These are phyloP conservation scores for Cacoxenus indagator DNA, from an alignment of 2,888 invertebrate species.

Conservation along the genomic window DNA sequence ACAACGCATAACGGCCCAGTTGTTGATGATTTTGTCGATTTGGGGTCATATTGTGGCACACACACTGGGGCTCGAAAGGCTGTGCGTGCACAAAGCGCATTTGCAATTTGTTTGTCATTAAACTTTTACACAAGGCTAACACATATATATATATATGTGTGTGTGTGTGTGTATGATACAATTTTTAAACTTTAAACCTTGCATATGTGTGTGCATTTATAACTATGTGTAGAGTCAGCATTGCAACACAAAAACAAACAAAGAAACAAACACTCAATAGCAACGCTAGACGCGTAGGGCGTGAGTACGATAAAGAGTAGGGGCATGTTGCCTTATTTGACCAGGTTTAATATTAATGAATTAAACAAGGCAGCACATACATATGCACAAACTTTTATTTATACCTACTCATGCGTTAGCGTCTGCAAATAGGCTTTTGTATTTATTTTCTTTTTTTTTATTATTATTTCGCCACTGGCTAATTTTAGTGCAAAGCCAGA, in stretches of 20 bases:
- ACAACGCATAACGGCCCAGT: slow-evolving; percentile 31
- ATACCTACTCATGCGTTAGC: neutral
- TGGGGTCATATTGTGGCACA: slow-evolving; percentile 36
- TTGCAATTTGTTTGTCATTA: slow-evolving; percentile 61
- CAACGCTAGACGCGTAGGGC: neutral
- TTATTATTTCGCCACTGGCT: neutral
- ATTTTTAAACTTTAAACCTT: slow-evolving; percentile 29
- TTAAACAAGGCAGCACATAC: slow-evolving; percentile 23
- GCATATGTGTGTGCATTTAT: neutral
- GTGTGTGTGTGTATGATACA: neutral
- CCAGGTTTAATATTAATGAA: slow-evolving; percentile 36
- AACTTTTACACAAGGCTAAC: slow-evolving; percentile 64
- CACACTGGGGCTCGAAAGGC: neutral
- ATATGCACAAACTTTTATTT: slow-evolving; percentile 27
- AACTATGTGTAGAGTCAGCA: slow-evolving; percentile 15
- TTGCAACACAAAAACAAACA: slow-evolving; percentile 8
- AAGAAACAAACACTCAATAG: slow-evolving; percentile 1
- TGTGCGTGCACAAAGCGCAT: slow-evolving; percentile 21
- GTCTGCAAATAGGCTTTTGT: neutral
- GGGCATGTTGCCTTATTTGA: slow-evolving; percentile 22
- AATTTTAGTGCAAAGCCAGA: slow-evolving; percentile 6
- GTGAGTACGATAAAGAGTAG: neutral
- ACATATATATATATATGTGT: slow-evolving; percentile 26
- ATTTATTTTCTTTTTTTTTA: neutral
- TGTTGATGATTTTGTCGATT: neutral